Evolutionary conservation across 92 coral and sea anemone species (phyloP).

Genomic region (Porites evermanni): DNA sequence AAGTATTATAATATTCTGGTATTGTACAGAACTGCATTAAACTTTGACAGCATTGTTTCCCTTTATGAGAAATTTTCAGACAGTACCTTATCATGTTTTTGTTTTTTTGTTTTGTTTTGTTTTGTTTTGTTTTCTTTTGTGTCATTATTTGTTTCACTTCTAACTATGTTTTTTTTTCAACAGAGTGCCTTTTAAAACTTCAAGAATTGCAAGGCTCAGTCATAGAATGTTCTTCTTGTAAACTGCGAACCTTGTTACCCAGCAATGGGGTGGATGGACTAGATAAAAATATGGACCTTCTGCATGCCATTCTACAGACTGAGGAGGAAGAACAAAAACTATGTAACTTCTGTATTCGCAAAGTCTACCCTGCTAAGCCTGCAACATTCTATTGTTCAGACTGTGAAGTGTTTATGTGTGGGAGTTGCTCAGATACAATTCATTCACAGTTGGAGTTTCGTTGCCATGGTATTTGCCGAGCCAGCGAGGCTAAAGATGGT

Average conservation of each 20-base stretch:
- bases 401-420: slow-evolving; percentile 89
- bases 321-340: slow-evolving; percentile 80
- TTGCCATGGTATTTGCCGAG: slow-evolving; percentile 81
- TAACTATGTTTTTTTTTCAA: neutral
- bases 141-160: neutral
- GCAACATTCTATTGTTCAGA: slow-evolving; percentile 90
- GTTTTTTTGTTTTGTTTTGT: no score
- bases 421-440: slow-evolving; percentile 92
- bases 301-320: slow-evolving; percentile 77
- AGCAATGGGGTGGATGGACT: slow-evolving; percentile 80
- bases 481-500: slow-evolving; percentile 56
- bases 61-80: no score
- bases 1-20: no score
- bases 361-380: slow-evolving; percentile 95
- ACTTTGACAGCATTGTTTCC: no score
- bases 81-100: no score
- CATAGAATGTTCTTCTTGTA: slow-evolving; percentile 92
- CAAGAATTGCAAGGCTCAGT: slow-evolving; percentile 95
- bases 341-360: slow-evolving; percentile 91
- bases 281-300: slow-evolving; percentile 82
- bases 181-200: slow-evolving; percentile 88
- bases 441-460: slow-evolving; percentile 93
- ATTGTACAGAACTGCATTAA: no score
- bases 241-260: slow-evolving; percentile 91
- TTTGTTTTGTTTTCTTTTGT: neutral